These are phyloP conservation scores for Cyanocitta stelleri DNA, from an alignment of 2,113 vertebrate genomes.

Conservation along the genomic window DNA sequence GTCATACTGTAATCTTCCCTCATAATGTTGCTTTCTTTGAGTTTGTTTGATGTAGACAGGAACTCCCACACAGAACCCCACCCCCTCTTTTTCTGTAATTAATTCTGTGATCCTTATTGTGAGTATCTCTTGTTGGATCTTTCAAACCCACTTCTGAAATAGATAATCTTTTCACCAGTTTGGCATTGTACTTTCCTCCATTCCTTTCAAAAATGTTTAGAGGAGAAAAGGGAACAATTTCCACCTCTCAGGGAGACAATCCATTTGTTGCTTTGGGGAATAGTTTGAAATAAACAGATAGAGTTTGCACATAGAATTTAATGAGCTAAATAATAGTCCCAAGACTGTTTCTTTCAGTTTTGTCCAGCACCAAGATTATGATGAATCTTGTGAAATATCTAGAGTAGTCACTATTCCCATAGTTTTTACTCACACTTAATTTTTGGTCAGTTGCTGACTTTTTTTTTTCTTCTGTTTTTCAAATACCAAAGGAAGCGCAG, in stretches of 20 bases:
- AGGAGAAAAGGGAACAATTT: neutral
- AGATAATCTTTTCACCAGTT: neutral
- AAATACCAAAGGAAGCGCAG: neutral
- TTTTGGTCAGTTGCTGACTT: neutral
- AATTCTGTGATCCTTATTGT: neutral
- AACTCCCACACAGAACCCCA: neutral
- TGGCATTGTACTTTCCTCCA: neutral
- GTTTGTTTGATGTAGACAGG: neutral
- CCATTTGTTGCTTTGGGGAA: neutral
- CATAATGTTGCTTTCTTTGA: neutral
- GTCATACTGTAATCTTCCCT: neutral
- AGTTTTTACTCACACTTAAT: neutral
- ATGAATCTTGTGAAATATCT: constrained; percentile 23
- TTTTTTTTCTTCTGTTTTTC: neutral
- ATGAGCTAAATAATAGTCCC: neutral
- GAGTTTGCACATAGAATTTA: neutral
- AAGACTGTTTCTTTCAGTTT: constrained; percentile 19
- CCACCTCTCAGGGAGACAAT: neutral
- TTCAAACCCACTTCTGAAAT: neutral
- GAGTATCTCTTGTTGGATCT: neutral
- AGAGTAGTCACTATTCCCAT: neutral
- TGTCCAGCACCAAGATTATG: neutral
- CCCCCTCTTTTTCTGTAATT: neutral
- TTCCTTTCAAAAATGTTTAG: neutral
- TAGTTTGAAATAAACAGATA: neutral